Evolutionary conservation across 2,888 invertebrate genomes (phyloP).

Genomic region (Cataglyphis cursor): DNA sequence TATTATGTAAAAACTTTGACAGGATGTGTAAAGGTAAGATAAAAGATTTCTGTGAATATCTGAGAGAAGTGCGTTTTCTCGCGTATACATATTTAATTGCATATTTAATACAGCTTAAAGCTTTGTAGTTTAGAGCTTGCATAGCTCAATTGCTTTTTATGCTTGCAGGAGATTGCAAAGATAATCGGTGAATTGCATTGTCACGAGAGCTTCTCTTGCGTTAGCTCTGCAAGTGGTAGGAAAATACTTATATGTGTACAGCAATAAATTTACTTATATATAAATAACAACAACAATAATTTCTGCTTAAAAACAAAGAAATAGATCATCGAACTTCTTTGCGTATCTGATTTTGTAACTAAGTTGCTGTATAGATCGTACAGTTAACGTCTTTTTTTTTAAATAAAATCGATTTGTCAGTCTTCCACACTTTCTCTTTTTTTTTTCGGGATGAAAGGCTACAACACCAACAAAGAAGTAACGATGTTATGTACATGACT

Average conservation of each 20-base stretch:
- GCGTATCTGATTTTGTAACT: background rate
- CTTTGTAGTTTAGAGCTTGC: background rate
- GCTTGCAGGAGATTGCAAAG: background rate
- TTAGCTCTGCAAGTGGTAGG: background rate
- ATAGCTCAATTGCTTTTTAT: slow-evolving; percentile 3
- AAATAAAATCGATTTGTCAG: slow-evolving; percentile 77
- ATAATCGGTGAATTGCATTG: background rate
- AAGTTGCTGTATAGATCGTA: background rate
- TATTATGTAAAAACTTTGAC: slow-evolving; percentile 4
- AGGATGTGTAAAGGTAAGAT: background rate
- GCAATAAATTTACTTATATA: slow-evolving; percentile 10
- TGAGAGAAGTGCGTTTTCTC: background rate
- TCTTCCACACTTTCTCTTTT: slow-evolving; percentile 74
- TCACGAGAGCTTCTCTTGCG: background rate
- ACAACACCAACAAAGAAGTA: slow-evolving; percentile 54
- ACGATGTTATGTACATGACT: slow-evolving; percentile 67
- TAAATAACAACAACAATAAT: slow-evolving; percentile 32
- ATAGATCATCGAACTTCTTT: background rate
- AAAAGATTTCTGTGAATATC: background rate
- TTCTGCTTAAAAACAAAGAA: background rate
- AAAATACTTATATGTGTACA: background rate
- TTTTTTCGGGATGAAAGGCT: slow-evolving; percentile 55
- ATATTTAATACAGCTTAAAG: background rate
- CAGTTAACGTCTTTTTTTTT: slow-evolving; percentile 49
- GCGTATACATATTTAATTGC: background rate